Percentiles rank a stretch among this genome's conserved stretches.
Evolutionary conservation across 1,140 invertebrate species (phyloP).

Genomic region (Trichonephila clavata): DNA sequence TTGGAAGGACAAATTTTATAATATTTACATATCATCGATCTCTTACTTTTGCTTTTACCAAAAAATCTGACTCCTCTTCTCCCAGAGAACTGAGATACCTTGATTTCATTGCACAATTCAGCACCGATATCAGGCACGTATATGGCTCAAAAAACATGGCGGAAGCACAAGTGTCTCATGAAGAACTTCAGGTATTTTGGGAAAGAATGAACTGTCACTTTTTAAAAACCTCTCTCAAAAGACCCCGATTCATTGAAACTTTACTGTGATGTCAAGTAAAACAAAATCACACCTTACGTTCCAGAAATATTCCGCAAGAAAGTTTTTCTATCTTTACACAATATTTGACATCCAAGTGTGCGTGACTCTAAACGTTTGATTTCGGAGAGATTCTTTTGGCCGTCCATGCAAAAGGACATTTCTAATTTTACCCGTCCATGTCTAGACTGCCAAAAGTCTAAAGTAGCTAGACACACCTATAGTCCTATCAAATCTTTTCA

Average conservation of each 20-base stretch:
- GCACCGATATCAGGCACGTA: too few species aligned
- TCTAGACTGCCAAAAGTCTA: too few species aligned
- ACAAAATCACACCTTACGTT: not conserved
- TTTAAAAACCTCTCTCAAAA: not conserved
- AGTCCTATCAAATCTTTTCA: too few species aligned
- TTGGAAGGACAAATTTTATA: not conserved
- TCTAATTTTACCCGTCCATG: too few species aligned
- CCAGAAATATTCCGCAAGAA: not conserved
- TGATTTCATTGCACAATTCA: too few species aligned
- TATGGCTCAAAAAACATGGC: not conserved
- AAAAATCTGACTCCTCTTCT: too few species aligned
- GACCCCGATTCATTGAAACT: not conserved
- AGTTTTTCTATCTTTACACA: not conserved
- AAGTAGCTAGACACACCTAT: too few species aligned
- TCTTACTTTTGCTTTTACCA: too few species aligned
- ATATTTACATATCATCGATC: too few species aligned
- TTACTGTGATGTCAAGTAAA: conserved; percentile 51
- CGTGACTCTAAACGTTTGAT: not conserved
- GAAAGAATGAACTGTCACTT: not conserved
- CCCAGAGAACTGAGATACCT: too few species aligned
- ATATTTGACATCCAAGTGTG: not conserved
- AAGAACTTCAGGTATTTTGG: not conserved
- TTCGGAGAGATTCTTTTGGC: too few species aligned
- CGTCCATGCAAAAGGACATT: too few species aligned
- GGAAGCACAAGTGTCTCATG: not conserved